Evolutionary conservation across 1,140 invertebrate species (phyloP).

Genomic region (Dysdera silvatica): DNA sequence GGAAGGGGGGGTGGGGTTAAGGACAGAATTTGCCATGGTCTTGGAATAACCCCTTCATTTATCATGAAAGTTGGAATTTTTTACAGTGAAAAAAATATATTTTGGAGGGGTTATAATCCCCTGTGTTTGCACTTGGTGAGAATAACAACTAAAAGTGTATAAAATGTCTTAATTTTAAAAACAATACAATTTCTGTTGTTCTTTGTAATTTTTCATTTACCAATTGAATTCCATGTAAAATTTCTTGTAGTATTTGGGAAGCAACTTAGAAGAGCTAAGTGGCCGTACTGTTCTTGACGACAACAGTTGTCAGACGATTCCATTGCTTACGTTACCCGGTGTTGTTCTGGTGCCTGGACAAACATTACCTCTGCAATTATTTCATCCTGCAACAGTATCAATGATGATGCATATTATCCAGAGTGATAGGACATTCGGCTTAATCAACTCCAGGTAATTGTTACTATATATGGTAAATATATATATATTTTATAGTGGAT

Average conservation of each 20-base stretch:
- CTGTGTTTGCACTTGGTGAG: no score
- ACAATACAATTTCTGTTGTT: no score
- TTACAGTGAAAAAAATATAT: no score
- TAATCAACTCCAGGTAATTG: slow-evolving; percentile 50
- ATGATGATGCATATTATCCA: slow-evolving; percentile 53
- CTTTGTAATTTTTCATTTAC: no score
- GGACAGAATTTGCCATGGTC: no score
- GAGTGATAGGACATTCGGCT: slow-evolving; percentile 55
- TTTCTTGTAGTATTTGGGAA: slow-evolving; percentile 57
- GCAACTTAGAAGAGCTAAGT: slow-evolving; percentile 53
- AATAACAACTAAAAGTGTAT: no score
- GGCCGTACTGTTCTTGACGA: slow-evolving; percentile 56
- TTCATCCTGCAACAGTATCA: slow-evolving; percentile 48
- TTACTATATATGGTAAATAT: slow-evolving; percentile 16
- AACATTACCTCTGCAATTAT: slow-evolving; percentile 60
- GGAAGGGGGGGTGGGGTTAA: no score
- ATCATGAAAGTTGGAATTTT: no score
- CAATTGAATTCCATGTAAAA: no score
- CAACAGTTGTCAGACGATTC: slow-evolving; percentile 46
- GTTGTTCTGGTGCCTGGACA: slow-evolving; percentile 63
- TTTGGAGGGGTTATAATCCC: no score
- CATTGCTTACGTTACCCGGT: slow-evolving; percentile 52
- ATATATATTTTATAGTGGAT: not conserved
- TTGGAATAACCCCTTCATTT: no score
- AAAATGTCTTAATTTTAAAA: no score